phyloP scores from a whole-genome alignment of 1,140 invertebrate species.

The Caenorhabditis remanei region DNA sequence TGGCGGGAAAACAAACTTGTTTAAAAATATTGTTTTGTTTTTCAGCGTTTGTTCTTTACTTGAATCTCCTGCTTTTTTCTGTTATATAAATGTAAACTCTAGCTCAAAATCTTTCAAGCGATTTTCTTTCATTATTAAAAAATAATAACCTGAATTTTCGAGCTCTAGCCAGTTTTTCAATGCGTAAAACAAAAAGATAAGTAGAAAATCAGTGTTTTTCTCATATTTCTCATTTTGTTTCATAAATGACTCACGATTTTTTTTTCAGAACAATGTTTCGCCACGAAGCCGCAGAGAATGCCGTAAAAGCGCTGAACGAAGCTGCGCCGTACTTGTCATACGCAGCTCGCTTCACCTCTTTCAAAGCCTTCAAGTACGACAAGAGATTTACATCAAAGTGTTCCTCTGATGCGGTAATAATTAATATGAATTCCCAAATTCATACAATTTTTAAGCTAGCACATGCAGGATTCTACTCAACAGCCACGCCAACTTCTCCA shows the following conservation, averaged over 20 bases:
- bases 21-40: background rate
- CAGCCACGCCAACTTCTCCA: background rate
- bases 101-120: no score
- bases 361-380: constrained; percentile 18
- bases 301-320: background rate
- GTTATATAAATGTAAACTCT: no score
- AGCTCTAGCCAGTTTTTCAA: no score
- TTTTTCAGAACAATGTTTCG: background rate
- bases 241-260: background rate
- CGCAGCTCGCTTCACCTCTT: background rate
- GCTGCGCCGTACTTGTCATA: background rate
- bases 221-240: no score
- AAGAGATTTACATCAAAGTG: background rate
- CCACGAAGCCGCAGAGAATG: background rate
- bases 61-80: background rate
- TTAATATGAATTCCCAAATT: background rate
- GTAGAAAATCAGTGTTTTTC: no score
- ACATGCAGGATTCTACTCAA: constrained; percentile 24
- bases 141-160: no score
- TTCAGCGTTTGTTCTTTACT: background rate
- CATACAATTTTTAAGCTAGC: background rate
- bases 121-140: no score
- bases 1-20: background rate
- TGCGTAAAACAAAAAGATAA: no score
- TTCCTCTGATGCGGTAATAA: background rate